Evolutionary conservation across 2,113 vertebrate species (phyloP), one percentile per base, ranked within the genome.

Genomic region (Ochotona curzoniae): DNA sequence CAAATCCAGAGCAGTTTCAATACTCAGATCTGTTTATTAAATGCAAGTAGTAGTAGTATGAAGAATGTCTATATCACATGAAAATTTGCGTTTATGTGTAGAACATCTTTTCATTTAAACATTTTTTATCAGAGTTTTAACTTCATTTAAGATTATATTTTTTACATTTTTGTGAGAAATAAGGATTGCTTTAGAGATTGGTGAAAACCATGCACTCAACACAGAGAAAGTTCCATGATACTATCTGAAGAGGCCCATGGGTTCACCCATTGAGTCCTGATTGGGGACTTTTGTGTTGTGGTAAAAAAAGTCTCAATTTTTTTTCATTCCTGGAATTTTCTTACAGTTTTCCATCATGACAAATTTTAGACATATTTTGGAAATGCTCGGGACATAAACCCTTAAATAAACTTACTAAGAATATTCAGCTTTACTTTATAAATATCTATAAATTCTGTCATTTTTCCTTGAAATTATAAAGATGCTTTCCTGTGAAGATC

Each of bases 391-490:
- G 71, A 21, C 76, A 71, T 14, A 73, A 8, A 67, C 51, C 73
- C 3, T 30, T 83, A 79, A 71, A 38, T 47, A 82, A 90, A 73
- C 30, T 90, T 81, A 60, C 23, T 85, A 78, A 32, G 63, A 54
- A 3, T 15, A 67, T 75, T 81, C 25, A 61, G 69, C 20, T 83
- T 93, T 1, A 83, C 81, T 54, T 82, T 89, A 7, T 84, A 66
- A 80, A 54, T 54, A 86, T 64, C 14, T 83, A 7, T 57, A 57
- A 57, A 57, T 73, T 79, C 26, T 60, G 47, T 79, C 23, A 78
- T 83, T 93, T 91, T 70, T 54, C 28, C 21, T 83, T 87, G 12
- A 69, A 71, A 14, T 83, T 67, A 26, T 70, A 89, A 83, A 82
- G 63, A 51, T 90, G n/a, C 64, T 71, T 83, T 8, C 51, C 61